Evolutionary conservation across 1,140 invertebrate genomes (phyloP), one percentile per base, ranked within the genome.

Genomic region (Drosophila nigrodunni): DNA sequence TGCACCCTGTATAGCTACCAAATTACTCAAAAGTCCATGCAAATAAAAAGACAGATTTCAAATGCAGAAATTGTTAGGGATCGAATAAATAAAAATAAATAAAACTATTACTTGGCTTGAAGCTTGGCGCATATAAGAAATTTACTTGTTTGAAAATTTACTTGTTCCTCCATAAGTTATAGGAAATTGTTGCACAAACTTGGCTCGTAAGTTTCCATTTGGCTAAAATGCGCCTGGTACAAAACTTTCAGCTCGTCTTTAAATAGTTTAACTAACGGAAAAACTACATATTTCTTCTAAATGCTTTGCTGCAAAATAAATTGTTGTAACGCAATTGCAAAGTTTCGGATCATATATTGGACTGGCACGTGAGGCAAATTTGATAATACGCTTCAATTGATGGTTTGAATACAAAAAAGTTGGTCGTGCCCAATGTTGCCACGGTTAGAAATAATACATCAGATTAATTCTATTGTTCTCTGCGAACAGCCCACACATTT

Each of bases 121-220:
- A 34, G 59, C 46, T 35, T 52, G 10, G 13, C 34, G 15, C 34
- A 35, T 11, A 6, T 13, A 35, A 11, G n/a, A 52, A n/a, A 52
- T 13, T 13, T 15, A 54, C 21, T 13, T 34, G n/a, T 2, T n/a
- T 2, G 13, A 57, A 57, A 39, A 30, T 41, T 50, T 18, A 13
- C 34, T 10, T 44, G 18, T 54, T 44, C 30, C 35, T 37, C 44
- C 3, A 18, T 10, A 68, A 67, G 68, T 61, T 61, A 43, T 60
- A 55, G 62, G 68, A 62, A 77, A 77, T 77, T 67, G 64, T 64
- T 77, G 66, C 10, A 39, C 11, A 11, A 39, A 67, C 35, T 73
- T 67, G 44, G 34, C 8, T 15, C 69, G 49, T 61, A 76, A 76
- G 68, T 76, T 76, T 76, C 13, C 52, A 73, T 73, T 73, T 76